A percentile compares a stretch with the other conserved stretches of the same genome.
Evolutionary conservation across 2,888 invertebrate genomes (phyloP).

Genomic region (Arge pagana): DNA sequence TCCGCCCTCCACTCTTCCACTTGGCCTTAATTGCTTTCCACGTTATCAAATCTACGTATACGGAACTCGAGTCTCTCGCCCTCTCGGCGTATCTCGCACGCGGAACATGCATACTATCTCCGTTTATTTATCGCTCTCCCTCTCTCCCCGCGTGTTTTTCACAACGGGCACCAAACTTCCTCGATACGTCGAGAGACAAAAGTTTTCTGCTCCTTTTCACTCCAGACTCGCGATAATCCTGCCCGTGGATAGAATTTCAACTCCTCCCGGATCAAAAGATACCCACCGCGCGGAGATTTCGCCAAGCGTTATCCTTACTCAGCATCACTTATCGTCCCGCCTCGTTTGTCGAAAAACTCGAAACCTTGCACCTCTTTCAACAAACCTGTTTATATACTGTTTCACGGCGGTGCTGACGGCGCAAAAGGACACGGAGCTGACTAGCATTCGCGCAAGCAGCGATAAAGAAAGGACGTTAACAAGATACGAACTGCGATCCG

Average conservation of each 20-base stretch:
- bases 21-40: neutral
- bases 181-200: neutral
- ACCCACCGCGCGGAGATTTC: slow-evolving; percentile 7
- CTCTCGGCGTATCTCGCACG: too few species aligned
- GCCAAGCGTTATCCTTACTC: neutral
- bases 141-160: too few species aligned
- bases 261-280: slow-evolving; percentile 14
- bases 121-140: slow-evolving; percentile 4
- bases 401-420: too few species aligned
- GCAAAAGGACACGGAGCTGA: too few species aligned
- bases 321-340: neutral
- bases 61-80: neutral
- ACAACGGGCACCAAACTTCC: slow-evolving; percentile 15
- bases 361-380: neutral
- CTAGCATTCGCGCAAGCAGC: too few species aligned
- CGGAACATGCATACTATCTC: neutral
- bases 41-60: neutral
- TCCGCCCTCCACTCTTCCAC: neutral
- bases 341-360: neutral
- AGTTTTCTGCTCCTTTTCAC: neutral
- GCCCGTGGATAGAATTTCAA: slow-evolving; percentile 18
- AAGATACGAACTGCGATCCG: too few species aligned
- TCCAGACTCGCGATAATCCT: slow-evolving; percentile 4
- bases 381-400: neutral
- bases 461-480: too few species aligned